Percentiles rank a stretch among this genome's conserved stretches.
Conservation (phyloP, 2,113 vertebrate genomes). For the Myxocyprinus asiaticus region DNA sequence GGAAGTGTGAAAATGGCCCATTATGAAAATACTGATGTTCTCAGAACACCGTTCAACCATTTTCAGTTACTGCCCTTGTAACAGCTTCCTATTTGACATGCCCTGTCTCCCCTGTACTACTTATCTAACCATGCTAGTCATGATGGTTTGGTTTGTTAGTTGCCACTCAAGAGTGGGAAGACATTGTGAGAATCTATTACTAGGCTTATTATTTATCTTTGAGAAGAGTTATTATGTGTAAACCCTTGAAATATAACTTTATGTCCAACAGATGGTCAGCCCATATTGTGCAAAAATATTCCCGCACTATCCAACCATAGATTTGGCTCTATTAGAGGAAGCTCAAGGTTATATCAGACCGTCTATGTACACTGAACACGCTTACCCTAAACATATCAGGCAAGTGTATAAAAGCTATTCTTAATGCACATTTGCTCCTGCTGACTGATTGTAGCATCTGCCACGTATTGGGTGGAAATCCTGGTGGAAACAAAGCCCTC, state of each 20-base stretch:
- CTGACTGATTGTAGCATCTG: conserved; percentile 31
- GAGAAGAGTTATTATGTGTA: not conserved
- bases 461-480: conserved; percentile 27
- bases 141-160: not conserved
- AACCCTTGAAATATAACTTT: not conserved
- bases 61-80: too few relatives aligned
- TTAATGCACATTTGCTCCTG: conserved; percentile 41
- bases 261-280: not conserved
- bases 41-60: too few relatives aligned
- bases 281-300: not conserved
- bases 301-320: not conserved
- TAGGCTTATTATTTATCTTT: not conserved
- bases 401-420: conserved; percentile 28
- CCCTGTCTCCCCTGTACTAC: too few relatives aligned
- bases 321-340: not conserved
- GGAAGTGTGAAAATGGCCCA: too few relatives aligned
- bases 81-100: too few relatives aligned
- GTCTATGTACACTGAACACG: not conserved
- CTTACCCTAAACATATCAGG: conserved; percentile 47
- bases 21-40: too few relatives aligned
- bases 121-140: not conserved
- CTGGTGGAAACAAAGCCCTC: conserved; percentile 27
- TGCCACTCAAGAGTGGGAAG: not conserved
- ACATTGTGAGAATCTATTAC: not conserved
- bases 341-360: not conserved